These are phyloP conservation scores for Diabrotica undecimpunctata DNA, from an alignment of 1,140 invertebrate genomes.

Conservation along the genomic window DNA sequence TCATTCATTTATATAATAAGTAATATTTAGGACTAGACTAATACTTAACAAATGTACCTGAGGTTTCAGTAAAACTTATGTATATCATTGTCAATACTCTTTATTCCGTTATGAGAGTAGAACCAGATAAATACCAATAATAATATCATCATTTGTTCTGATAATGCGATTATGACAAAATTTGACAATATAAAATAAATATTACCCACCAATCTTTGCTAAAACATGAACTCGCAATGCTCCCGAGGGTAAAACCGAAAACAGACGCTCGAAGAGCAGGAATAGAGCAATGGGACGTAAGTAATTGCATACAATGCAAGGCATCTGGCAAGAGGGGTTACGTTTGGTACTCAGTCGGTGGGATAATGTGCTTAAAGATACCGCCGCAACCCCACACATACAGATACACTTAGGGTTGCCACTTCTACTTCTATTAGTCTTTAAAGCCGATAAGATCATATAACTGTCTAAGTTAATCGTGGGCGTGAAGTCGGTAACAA, in stretches of 20 bases:
- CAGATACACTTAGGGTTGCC: constrained; percentile 20
- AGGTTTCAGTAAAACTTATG: no score
- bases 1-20: no score
- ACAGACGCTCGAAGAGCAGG: constrained; percentile 6
- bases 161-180: no score
- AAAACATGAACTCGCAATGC: background rate
- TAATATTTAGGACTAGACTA: no score
- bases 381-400: constrained; percentile 30
- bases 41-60: no score
- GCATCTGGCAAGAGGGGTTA: constrained; percentile 32
- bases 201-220: background rate
- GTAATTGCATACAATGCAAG: constrained; percentile 26
- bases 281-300: constrained; percentile 33
- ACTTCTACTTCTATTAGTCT: constrained; percentile 29
- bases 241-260: constrained; percentile 6
- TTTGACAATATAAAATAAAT: no score
- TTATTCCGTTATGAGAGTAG: no score
- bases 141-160: no score
- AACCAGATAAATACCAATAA: no score
- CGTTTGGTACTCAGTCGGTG: constrained; percentile 27
- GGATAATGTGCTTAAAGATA: constrained; percentile 37
- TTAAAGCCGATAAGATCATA: constrained; percentile 1
- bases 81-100: no score
- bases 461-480: background rate
- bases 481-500: background rate